Percentiles rank a stretch among this genome's conserved stretches.
phyloP scores from a whole-genome alignment of 1,140 invertebrate species.

The Conus ventricosus region DNA sequence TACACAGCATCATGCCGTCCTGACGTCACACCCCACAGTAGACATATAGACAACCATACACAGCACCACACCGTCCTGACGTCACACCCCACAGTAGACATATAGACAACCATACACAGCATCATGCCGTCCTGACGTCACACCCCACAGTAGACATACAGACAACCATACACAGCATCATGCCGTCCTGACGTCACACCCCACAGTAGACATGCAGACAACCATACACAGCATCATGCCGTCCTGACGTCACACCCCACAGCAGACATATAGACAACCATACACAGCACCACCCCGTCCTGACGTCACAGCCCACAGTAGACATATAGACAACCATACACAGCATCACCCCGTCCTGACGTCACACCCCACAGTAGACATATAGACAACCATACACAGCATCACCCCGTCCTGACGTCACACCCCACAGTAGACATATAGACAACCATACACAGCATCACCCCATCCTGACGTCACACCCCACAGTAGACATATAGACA shows the following conservation, averaged over 20 bases:
- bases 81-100: too few species aligned
- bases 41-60: too few species aligned
- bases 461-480: too few species aligned
- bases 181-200: slow-evolving; percentile 76
- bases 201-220: not conserved
- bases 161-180: slow-evolving; percentile 81
- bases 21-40: too few species aligned
- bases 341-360: not conserved
- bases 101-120: too few species aligned
- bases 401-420: not conserved
- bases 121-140: too few species aligned
- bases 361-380: not conserved
- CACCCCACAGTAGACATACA: too few species aligned
- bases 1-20: too few species aligned
- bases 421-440: too few species aligned
- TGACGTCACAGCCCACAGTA: slow-evolving; percentile 58
- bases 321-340: not conserved
- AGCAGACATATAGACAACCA: slow-evolving; percentile 68
- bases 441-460: too few species aligned
- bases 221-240: not conserved
- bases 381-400: not conserved
- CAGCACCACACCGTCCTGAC: too few species aligned
- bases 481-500: too few species aligned
- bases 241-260: not conserved
- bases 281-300: slow-evolving; percentile 81